phyloP scores from a whole-genome alignment of 2,113 vertebrate genomes.

The Megaceryle torquata region DNA sequence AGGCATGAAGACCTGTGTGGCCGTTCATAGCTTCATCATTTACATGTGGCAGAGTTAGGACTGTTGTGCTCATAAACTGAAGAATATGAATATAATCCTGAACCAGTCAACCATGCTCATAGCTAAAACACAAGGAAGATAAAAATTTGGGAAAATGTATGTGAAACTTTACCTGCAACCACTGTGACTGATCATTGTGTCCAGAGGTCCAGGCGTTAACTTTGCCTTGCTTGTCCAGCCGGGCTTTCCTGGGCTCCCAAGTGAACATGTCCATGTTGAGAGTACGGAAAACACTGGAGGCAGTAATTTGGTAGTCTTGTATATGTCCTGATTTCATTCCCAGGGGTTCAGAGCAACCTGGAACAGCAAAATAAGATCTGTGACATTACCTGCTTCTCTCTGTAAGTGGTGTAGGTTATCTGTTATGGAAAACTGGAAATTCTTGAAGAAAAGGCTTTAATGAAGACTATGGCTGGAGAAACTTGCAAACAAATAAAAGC shows the following conservation, averaged over 20 bases:
- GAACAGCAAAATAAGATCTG: constrained; percentile 5
- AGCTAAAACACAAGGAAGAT: background rate
- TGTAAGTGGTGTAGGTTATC: background rate
- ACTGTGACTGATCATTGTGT: constrained; percentile 95
- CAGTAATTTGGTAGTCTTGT: constrained; percentile 94
- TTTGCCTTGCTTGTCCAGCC: constrained; percentile 97
- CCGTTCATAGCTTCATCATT: background rate
- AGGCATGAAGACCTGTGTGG: background rate
- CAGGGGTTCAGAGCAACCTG: constrained; percentile 96
- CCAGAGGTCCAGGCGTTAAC: constrained; percentile 98
- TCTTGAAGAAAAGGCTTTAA: background rate
- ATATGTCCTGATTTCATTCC: constrained; percentile 98
- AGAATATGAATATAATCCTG: background rate
- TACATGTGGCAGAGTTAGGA: background rate
- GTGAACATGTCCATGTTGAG: constrained; percentile 99
- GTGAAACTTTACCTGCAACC: constrained; percentile 87
- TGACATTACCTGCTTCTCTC: constrained; percentile 2
- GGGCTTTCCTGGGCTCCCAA: constrained; percentile 96
- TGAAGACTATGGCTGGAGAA: constrained; percentile 42
- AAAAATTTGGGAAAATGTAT: background rate
- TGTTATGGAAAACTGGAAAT: background rate
- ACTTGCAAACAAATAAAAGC: background rate
- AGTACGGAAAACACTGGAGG: constrained; percentile 93
- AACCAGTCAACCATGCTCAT: rapidly evolving
- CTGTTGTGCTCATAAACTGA: background rate